A percentile compares a stretch with the other conserved stretches of the same genome.
Evolutionary conservation across 53 echinoderm and acorn worm genomes (phyloP).

Genomic region (Stichopus horrens): DNA sequence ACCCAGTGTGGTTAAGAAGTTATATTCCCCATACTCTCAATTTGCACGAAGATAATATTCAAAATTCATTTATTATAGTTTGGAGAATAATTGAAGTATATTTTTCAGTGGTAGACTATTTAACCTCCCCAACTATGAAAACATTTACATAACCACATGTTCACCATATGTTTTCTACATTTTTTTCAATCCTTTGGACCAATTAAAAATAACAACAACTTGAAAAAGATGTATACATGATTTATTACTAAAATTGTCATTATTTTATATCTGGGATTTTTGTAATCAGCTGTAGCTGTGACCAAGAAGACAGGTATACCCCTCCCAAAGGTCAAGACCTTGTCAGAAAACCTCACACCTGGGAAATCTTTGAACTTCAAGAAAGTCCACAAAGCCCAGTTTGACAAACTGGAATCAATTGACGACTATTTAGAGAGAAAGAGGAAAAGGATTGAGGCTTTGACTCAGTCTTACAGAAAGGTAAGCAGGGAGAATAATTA

Average conservation of each 20-base stretch:
- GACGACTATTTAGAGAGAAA: constrained; percentile 93
- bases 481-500: not conserved
- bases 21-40: no score
- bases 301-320: constrained; percentile 35
- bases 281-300: not conserved
- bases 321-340: constrained; percentile 21
- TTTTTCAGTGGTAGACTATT: no score
- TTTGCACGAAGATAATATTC: no score
- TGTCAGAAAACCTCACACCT: constrained; percentile 13
- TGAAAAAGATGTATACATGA: no score
- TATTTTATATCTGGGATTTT: not conserved
- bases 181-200: no score
- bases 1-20: no score
- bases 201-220: no score
- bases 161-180: no score
- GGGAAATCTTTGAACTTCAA: constrained; percentile 65
- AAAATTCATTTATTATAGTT: no score
- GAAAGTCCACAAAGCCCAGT: constrained; percentile 72
- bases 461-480: constrained; percentile 75
- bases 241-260: not conserved
- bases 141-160: no score
- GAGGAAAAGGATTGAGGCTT: constrained; percentile 78
- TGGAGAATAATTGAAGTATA: no score
- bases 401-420: constrained; percentile 94
- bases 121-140: no score